Evolutionary conservation across 2,888 invertebrate species (phyloP), one percentile per base, ranked within the genome.

Genomic region (Hipparchia sbordonii): DNA sequence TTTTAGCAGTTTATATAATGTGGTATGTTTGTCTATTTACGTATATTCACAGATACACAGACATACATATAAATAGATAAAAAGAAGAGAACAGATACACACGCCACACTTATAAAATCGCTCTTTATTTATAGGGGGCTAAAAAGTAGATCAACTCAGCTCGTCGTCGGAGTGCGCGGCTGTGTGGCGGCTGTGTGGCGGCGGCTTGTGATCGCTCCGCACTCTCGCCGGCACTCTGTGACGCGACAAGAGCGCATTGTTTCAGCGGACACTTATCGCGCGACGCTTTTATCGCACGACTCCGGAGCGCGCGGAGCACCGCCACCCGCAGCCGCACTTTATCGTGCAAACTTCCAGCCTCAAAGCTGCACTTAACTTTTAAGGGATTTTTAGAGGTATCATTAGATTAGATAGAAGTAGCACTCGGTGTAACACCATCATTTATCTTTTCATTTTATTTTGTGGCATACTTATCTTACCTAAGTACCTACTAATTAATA

Each of bases 261-360:
- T 60, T 51, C 46, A 52, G 60, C 65, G 57, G 2, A 13, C 57
- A 57, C 57, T 57, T 23, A 57, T 57, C 57, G 57, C 57, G 23
- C 57, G 57, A 57, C 57, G 57, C 57, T 57, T 57, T 57, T 52
- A 52, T 52, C 52, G 52, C 52, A 10, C 52, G 9, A 10, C 52
- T 52, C 52, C 6, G 1, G 46, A 46, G 52, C 9, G 52, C 52
- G 10, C 52, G 10, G 52, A 12, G 10, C 3, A 12, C 2, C 12
- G 10, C 52, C 52, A 12, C 52, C 52, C 52, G 52, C 52, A 54
- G 23, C 23, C 23, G 23, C 23, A 23, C 52, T 54, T 3, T n/a
- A 12, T 46, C 46, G 46, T 46, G 46, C 46, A 46, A 46, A 46
- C 46, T 46, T 46, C 46, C 23, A 46, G 46, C 52, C 5, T 2